Base-by-base conservation (phyloP, 2,888 invertebrate genomes). In the Mycalesis mineus region DNA sequence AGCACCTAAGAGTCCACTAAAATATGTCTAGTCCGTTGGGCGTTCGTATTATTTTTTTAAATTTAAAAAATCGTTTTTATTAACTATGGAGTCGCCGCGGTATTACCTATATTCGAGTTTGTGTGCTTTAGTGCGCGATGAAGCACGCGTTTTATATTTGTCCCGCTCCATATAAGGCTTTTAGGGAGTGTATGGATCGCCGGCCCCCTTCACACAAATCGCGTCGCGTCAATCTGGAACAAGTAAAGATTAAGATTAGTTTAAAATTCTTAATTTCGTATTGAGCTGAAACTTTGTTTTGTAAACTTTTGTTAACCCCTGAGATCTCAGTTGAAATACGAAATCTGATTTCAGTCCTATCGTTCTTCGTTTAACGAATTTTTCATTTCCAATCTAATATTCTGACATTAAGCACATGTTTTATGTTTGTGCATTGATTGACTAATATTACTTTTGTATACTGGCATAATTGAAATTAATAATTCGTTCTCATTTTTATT, bases 131-230 rank as follows among this genome's bases (percentile, higher is more conserved):
- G 69, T 75, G 65, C 82, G 85, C 78, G 87, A 74, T 83, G 80
- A 68, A 76, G 77, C 80, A 74, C 86, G 84, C 78, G 80, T 71
- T 63, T 68, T 82, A 71, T 77, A 73, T 80, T 82, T 78, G 82
- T 82, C 83, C 74, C 80, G 85, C 88, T 88, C 87, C 88, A 88
- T 88, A 87, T 88, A 88, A 86, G 78, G 80, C 78, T 79, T 76
- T 84, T 80, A 75, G 56, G 42, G 74, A 49, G 42, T 71, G 68
- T 72, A 68, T 66, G 72, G 74, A 69, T 74, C 62, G 72, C 71
- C 69, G 65, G 73, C 80, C 82, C 75, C 78, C 76, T 63, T 82
- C 77, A 75, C 75, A 47, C 40, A 22, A 52, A 52, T 44, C 31
- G 68, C 78, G 72, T 71, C 68, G 73, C 65, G 64, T 65, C 73